Evolutionary conservation across 1,140 invertebrate genomes (phyloP).

Genomic region (Drosophila pandora): DNA sequence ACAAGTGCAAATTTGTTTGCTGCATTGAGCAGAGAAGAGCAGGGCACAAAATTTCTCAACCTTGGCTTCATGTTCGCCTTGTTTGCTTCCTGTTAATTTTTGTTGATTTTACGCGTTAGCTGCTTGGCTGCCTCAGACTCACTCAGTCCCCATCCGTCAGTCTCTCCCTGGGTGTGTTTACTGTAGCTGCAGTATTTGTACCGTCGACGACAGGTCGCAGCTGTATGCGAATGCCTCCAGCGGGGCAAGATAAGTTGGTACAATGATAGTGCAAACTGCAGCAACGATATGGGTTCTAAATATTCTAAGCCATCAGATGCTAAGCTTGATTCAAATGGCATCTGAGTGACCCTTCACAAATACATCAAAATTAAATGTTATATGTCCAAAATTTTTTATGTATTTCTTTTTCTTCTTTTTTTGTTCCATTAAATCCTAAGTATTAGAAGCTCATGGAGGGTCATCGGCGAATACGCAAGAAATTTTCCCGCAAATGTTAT

Average conservation of each 20-base stretch:
- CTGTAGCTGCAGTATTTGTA: conserved; percentile 43
- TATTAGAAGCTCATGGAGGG: neutral
- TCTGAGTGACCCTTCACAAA: neutral
- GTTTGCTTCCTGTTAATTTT: conserved; percentile 54
- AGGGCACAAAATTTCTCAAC: conserved; percentile 33
- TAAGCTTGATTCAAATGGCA: neutral
- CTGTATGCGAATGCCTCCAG: conserved; percentile 34
- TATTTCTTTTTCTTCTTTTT: neutral
- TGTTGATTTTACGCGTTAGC: conserved; percentile 62
- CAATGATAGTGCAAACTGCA: conserved; percentile 14
- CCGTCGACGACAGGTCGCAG: conserved; percentile 30
- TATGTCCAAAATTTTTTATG: neutral
- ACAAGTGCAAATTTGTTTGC: conserved; percentile 69
- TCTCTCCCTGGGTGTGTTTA: conserved; percentile 35
- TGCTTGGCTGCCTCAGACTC: conserved; percentile 23
- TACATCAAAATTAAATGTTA: neutral
- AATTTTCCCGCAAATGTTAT: neutral
- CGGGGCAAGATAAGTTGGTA: conserved; percentile 15
- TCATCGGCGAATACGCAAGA: neutral
- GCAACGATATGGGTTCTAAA: neutral
- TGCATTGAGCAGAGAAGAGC: conserved; percentile 34
- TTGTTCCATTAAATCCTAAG: neutral
- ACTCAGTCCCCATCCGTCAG: conserved; percentile 16
- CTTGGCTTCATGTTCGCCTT: conserved; percentile 35
- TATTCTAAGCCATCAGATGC: neutral